Conservation (phyloP, 1,140 invertebrate species). For the Zophobas atratus region DNA sequence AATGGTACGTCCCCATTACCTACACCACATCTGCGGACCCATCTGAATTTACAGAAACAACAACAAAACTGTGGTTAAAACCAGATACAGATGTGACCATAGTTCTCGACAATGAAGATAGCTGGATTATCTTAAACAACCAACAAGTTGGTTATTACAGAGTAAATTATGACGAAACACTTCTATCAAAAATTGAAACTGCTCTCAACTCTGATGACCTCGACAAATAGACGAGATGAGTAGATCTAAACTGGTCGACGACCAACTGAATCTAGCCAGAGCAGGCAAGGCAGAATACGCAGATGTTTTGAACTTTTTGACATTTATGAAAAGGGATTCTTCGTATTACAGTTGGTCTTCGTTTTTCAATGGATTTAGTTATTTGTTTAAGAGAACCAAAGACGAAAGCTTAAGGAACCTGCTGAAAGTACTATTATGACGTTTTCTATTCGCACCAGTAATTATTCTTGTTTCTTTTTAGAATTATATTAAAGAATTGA, state of each 20-base stretch:
- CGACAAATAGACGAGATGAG: constrained; percentile 78
- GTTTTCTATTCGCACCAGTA: neutral
- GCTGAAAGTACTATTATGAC: neutral
- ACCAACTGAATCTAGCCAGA: constrained; percentile 77
- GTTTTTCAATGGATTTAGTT: constrained; percentile 72
- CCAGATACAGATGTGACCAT: constrained; percentile 49
- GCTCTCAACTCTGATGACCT: constrained; percentile 70
- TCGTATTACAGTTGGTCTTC: constrained; percentile 78
- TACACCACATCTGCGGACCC: constrained; percentile 68
- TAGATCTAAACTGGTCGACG: constrained; percentile 86
- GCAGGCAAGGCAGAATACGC: constrained; percentile 67
- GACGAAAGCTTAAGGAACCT: neutral
- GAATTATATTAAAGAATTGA: constrained; percentile 5
- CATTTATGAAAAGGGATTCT: constrained; percentile 75
- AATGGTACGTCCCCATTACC: constrained; percentile 77
- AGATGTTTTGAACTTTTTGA: constrained; percentile 72
- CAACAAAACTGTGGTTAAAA: constrained; percentile 69
- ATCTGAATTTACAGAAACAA: constrained; percentile 71
- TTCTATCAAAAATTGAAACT: constrained; percentile 76
- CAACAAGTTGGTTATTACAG: constrained; percentile 83
- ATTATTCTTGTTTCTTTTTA: neutral
- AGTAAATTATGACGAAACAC: constrained; percentile 81
- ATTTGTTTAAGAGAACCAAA: constrained; percentile 66
- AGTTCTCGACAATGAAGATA: constrained; percentile 68
- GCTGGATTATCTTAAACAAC: constrained; percentile 82